These are phyloP conservation scores for Gymnothorax javanicus DNA, from an alignment of 2,797 vertebrate species.

Conservation along the genomic window DNA sequence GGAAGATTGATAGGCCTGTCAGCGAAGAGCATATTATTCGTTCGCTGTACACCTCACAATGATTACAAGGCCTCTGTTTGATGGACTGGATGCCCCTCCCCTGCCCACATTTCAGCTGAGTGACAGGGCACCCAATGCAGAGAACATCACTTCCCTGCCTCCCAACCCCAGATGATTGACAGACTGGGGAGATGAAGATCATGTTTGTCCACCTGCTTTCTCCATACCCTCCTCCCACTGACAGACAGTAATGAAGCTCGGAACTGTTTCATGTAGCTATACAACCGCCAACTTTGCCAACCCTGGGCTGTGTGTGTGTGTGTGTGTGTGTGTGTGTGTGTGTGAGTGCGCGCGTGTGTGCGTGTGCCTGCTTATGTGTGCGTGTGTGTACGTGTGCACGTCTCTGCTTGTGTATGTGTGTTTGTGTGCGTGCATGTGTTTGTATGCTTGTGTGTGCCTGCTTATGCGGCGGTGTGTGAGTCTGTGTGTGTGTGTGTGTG, in stretches of 20 bases:
- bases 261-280: neutral
- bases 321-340: too few species aligned
- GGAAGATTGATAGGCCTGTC: neutral
- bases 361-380: too few species aligned
- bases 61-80: neutral
- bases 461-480: too few species aligned
- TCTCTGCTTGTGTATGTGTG: too few species aligned
- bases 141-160: slow-evolving; percentile 42
- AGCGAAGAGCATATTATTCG: neutral
- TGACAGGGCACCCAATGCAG: neutral
- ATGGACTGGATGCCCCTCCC: neutral
- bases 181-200: slow-evolving; percentile 62
- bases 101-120: neutral
- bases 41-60: neutral
- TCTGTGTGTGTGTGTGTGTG: too few species aligned
- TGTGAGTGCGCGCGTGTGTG: too few species aligned
- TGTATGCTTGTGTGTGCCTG: too few species aligned
- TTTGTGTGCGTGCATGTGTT: too few species aligned
- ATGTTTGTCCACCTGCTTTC: slow-evolving; percentile 30
- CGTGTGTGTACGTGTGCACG: too few species aligned
- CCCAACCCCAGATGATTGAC: slow-evolving; percentile 62
- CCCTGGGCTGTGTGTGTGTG: too few species aligned
- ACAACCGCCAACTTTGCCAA: neutral
- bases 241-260: slow-evolving; percentile 26
- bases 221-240: neutral